Base-by-base conservation (phyloP, 2,797 vertebrate genomes). In the Urosaurus nigricauda region DNA sequence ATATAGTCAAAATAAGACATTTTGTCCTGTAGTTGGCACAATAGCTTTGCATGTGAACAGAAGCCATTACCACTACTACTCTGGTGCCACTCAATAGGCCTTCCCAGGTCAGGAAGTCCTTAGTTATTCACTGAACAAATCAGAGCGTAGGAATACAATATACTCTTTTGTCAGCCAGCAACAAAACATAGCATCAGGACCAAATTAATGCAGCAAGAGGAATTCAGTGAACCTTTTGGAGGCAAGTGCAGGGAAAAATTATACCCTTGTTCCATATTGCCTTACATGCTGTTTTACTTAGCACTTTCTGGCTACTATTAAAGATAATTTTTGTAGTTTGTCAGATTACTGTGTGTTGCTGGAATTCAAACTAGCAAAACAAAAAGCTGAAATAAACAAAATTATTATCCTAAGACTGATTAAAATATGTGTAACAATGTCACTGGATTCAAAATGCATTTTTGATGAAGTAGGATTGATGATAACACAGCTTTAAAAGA, bases 401-500 rank as follows among this genome's bases (percentile, higher is more conserved):
- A 65, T 63, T 47, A 63, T 19, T 68, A 4, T n/a, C 37, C 26
- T 19, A 43, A 32, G 6, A 71, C 56, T 70, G 4, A 13, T 73
- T 58, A 88, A 53, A 77, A 51, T 68, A 77, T 78, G 19, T 43
- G 29, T 21, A 77, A 77, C 5, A 53, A 32, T n/a, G 77, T 84
- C 32, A 51, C 26, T 43, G 53, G 68, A 29, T 88, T 68, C 68
- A 40, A 68, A 9, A 19, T 43, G 32, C 13, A 9, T 2, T 43
- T 35, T 77, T 77, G 35, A 83, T n/a, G 53, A 37, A 87, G 37
- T 37, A 84, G n/a, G 4, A 84, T 14, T 88, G 43, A 78, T 79
- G 21, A 21, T 14, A 70, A n/a, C 35, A 70, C 19, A 43, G 47
- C 26, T 84, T 56, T 53, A 78, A 78, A 70, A 9, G 43, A 78